Base-by-base conservation (phyloP, 2,113 vertebrate genomes). In the Struthidea cinerea region DNA sequence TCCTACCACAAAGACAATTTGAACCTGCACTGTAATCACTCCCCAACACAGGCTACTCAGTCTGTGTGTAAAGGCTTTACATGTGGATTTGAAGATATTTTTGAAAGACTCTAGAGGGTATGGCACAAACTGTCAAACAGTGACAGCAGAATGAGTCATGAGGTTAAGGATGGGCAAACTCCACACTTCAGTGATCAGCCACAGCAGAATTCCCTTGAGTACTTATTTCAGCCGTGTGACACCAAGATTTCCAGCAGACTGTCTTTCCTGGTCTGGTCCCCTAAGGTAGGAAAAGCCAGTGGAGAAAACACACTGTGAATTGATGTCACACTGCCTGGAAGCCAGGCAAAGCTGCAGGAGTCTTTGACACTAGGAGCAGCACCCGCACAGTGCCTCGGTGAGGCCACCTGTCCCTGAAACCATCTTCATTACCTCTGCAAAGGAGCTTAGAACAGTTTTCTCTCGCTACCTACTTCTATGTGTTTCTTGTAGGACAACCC, bases 71-170 rank as follows among this genome's bases (percentile, higher is more conserved):
- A 87, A 89, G 18, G 47, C 16, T 69, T 79, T 83, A 60, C 33
- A 14, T 11, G 9, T 8, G 13, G 8, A n/a, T 75, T 59, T 89
- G 56, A 84, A 84, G 17, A 19, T 44, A 27, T 32, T 84, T 84
- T 61, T 41, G 37, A 80, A 67, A 85, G 30, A 63, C 0, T 0
- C 10, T 35, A 59, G 9, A 53, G 9, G 4, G 1, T 32, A n/a
- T 37, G 35, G n/a, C 33, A 24, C 35, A 67, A 55, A 42, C 14
- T 67, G 37, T 41, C 52, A 46, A 73, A 41, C 4, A 41, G 27
- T 21, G 33, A 33, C 42, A 88, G 44, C 20, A 93, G n/a, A 90
- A 73, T 49, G 67, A 68, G 33, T 30, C 39, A n/a, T 30, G 35
- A 80, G 19, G 19, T 24, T 68, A 35, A 75, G 41, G 46, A 85